phyloP scores from a whole-genome alignment of 2,113 vertebrate genomes.

The Apeltes quadracus region DNA sequence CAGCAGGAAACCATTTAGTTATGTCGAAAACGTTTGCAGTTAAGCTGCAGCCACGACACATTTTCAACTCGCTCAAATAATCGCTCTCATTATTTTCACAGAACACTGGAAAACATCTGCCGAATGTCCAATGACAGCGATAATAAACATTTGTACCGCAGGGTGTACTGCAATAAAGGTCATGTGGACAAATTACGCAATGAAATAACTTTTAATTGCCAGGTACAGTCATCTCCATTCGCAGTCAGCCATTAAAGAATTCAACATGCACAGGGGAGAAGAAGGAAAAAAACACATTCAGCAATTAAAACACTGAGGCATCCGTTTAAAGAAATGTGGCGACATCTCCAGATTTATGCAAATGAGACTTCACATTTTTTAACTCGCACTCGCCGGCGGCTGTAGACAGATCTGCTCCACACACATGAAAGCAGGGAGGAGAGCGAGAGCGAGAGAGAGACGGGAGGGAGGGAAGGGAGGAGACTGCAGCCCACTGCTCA shows the following conservation, averaged over 20 bases:
- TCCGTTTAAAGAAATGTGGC: slow-evolving; percentile 74
- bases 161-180: slow-evolving; percentile 32
- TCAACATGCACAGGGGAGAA: slow-evolving; percentile 21
- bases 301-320: slow-evolving; percentile 82
- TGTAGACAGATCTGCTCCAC: slow-evolving; percentile 79
- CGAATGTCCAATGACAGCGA: slow-evolving; percentile 6
- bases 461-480: background rate
- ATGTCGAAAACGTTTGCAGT: background rate
- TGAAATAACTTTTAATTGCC: slow-evolving; percentile 38
- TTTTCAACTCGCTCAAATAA: background rate
- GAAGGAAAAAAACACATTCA: slow-evolving; percentile 26
- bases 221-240: slow-evolving; percentile 24
- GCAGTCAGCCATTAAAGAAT: slow-evolving; percentile 38
- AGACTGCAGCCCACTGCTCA: slow-evolving; percentile 70
- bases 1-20: background rate
- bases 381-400: slow-evolving; percentile 82
- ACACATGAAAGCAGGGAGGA: slow-evolving; percentile 65
- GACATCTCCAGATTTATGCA: slow-evolving; percentile 82
- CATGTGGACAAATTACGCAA: slow-evolving; percentile 38
- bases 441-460: background rate
- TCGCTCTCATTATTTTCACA: background rate
- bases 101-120: slow-evolving; percentile 10
- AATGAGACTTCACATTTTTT: slow-evolving; percentile 82
- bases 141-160: slow-evolving; percentile 12
- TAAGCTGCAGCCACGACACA: background rate